Base-by-base conservation (phyloP, 2,113 vertebrate species). In the Phylloscopus whistleri region DNA sequence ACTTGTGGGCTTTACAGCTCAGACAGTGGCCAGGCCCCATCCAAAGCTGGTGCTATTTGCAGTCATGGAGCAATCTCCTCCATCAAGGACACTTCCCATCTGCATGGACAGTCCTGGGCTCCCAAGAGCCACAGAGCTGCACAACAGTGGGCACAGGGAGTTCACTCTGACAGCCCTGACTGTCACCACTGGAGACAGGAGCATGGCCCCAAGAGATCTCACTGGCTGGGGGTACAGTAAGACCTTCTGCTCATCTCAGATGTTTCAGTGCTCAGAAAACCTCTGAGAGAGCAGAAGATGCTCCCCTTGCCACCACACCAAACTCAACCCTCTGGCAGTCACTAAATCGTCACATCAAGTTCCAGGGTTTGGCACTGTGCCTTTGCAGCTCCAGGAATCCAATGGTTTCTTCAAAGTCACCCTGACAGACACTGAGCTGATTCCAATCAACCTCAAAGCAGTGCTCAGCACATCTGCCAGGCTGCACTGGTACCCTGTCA, bases 401-500 rank as follows among this genome's bases (percentile, higher is more conserved):
- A 52, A 44, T 17, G 16, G 74, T 74, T 87, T 44, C 46, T 70
- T 37, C 63, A 37, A 58, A 72, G 72, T 37, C 63, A 76, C 15
- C 68, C 51, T 59, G 35, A 55, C 33, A 66, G 64, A 56, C 17
- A 43, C 13, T 16, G 56, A 86, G n/a, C 44, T 30, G 35, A 62
- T 23, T 62, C 56, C 11, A 52, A 62, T 20, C 48, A 58, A 39
- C 4, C 21, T 49, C 37, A 85, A 58, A 74, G 24, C 30, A 52
- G 48, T 18, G 67, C 33, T 68, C 9, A 39, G 64, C 31, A 14
- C n/a, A 52, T 30, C 58, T 69, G 67, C 44, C 23, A 49, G 35
- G 44, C 31, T 68, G 46, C 63, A 39, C 8, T 0, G 0, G 11
- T 3, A 20, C 27, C 23, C 20, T 23, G 63, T 8, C 46, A 69